Conservation (phyloP, 2,888 invertebrate genomes). For the Phorcus lineatus region DNA sequence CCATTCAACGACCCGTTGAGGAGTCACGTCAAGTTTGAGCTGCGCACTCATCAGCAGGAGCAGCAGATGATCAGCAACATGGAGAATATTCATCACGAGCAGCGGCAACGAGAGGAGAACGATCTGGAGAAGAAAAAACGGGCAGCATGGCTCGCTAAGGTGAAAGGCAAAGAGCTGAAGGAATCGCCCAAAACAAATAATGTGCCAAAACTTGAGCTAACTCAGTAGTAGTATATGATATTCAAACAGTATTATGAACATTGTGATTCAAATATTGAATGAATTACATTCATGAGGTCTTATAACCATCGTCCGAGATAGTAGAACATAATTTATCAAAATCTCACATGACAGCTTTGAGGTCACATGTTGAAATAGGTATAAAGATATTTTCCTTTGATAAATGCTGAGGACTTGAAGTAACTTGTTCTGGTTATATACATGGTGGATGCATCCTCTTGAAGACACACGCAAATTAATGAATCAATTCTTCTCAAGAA, state of each 20-base stretch:
- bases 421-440: too few relatives aligned
- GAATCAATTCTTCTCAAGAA: too few relatives aligned
- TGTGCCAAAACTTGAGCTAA: slow-evolving; percentile 14
- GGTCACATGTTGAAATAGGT: too few relatives aligned
- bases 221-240: not conserved
- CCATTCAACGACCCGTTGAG: slow-evolving; percentile 70
- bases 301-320: too few relatives aligned
- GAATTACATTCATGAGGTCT: too few relatives aligned
- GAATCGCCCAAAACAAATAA: not conserved
- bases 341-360: too few relatives aligned
- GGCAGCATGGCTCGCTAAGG: slow-evolving; percentile 64
- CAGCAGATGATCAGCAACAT: slow-evolving; percentile 58
- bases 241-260: not conserved
- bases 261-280: not conserved
- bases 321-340: too few relatives aligned
- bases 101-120: slow-evolving; percentile 49
- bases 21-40: slow-evolving; percentile 67
- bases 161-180: slow-evolving; percentile 45
- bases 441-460: too few relatives aligned
- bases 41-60: slow-evolving; percentile 70
- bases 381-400: too few relatives aligned
- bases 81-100: slow-evolving; percentile 50
- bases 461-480: too few relatives aligned
- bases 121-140: slow-evolving; percentile 60
- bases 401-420: too few relatives aligned